Conservation (phyloP, 2,888 invertebrate species). For the Drosophila borealis region DNA sequence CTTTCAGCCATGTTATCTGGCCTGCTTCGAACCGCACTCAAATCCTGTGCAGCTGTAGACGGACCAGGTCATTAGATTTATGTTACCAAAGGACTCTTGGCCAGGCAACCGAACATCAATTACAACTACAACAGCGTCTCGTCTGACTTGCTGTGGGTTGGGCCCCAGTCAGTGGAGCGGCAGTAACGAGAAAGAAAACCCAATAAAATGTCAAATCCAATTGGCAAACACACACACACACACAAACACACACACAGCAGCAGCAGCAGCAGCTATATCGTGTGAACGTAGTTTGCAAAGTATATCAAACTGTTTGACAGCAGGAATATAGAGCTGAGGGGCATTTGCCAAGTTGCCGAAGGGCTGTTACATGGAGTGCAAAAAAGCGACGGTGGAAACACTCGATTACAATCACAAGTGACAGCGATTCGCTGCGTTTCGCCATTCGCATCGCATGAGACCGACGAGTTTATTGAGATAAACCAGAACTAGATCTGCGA, state of each 20-base stretch:
- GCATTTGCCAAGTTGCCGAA: neutral
- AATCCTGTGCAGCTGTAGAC: slow-evolving; percentile 24
- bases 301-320: slow-evolving; percentile 75
- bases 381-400: slow-evolving; percentile 57
- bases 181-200: slow-evolving; percentile 78
- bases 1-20: slow-evolving; percentile 32
- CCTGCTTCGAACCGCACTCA: slow-evolving; percentile 9
- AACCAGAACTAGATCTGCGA: neutral
- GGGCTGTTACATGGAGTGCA: slow-evolving; percentile 30
- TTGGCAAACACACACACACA: slow-evolving; percentile 69
- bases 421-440: slow-evolving; percentile 62
- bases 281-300: slow-evolving; percentile 61
- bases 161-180: slow-evolving; percentile 59
- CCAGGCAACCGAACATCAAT: slow-evolving; percentile 68
- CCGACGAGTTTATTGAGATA: slow-evolving; percentile 21
- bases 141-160: slow-evolving; percentile 3
- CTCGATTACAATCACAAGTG: slow-evolving; percentile 78
- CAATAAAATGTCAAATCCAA: slow-evolving; percentile 81
- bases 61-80: slow-evolving; percentile 68
- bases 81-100: slow-evolving; percentile 63
- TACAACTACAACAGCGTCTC: slow-evolving; percentile 58
- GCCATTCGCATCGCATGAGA: slow-evolving; percentile 4
- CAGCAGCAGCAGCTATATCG: slow-evolving; percentile 21
- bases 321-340: slow-evolving; percentile 18
- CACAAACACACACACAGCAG: neutral